Base-by-base conservation (phyloP, 2,797 vertebrate genomes). In the Notamacropus eugenii region DNA sequence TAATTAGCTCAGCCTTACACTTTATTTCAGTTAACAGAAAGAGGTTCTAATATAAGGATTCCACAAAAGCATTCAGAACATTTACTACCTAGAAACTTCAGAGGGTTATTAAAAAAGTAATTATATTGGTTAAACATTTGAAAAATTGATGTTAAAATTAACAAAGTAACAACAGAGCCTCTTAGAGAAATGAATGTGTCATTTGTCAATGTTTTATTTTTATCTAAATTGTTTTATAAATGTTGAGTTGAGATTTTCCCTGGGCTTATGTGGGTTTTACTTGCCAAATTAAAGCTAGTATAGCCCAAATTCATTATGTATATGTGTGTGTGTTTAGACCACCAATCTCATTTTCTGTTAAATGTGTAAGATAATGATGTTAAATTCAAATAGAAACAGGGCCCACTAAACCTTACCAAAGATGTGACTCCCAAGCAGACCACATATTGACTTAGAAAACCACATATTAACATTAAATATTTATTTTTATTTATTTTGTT, bases 21-120 rank as follows among this genome's bases (percentile, higher is more conserved):
- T 92, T 14, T 4, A 55, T 92, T 92, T 96, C 95, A 93, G 95
- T 90, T 91, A 94, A 93, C 50, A 96, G 4, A 82, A 46, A 97
- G 97, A 56, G 92, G 54, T 58, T 97, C 34, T 95, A 96, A 46
- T 87, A n/a, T 95, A 95, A 95, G 91, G 50, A 16, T 94, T 96
- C 29, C 55, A 92, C 14, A 95, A 57, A n/a, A 93, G 55, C 95
- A 96, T 96, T 96, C 67, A 58, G 95, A 96, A 92, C 91, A 93
- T n/a, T 82, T 19, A 87, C 82, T 95, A 50, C 95, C 56, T 52
- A 92, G 90, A 93, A 91, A 29, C 34, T 34, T 91, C 4, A 34
- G 34, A 91, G 29, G 34, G 10, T 46, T 27, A 50, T 87, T 46
- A 87, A 46, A 46, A 87, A 87, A 87, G 2, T 34, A 87, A 87